A percentile compares a stretch with the other conserved stretches of the same genome.
phyloP scores from a whole-genome alignment of 2,113 vertebrate species.

The Phalacrocorax aristotelis region DNA sequence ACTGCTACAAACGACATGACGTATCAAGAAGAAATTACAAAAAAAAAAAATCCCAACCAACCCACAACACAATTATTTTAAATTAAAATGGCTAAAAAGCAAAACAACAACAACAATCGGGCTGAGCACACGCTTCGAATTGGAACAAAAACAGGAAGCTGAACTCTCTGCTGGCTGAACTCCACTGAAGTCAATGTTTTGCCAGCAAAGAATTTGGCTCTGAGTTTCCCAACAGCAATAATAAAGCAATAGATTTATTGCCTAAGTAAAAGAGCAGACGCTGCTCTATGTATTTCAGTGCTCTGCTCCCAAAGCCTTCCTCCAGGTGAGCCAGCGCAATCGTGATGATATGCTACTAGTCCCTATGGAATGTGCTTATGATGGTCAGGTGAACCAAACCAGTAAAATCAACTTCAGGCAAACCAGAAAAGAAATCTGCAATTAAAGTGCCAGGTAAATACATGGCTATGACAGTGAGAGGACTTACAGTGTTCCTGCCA shows the following conservation, averaged over 20 bases:
- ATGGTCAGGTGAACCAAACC: background rate
- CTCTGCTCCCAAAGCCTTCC: background rate
- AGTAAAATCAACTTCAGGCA: background rate
- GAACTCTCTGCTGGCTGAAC: constrained; percentile 32
- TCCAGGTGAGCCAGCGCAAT: background rate
- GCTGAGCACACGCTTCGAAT: background rate
- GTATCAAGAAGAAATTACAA: background rate
- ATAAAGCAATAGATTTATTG: constrained; percentile 48
- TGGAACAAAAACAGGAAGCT: constrained; percentile 61
- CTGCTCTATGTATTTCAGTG: background rate
- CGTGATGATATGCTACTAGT: background rate
- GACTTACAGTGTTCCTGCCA: background rate
- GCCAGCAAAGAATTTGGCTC: constrained; percentile 50
- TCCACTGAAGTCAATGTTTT: constrained; percentile 2
- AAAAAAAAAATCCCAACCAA: background rate
- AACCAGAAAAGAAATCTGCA: background rate
- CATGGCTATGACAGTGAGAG: background rate
- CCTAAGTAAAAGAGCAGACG: constrained; percentile 39
- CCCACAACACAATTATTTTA: constrained; percentile 30
- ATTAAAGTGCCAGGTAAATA: background rate
- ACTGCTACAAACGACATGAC: background rate
- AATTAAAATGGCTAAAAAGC: constrained; percentile 35
- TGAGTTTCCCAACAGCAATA: constrained; percentile 22
- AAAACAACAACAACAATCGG: background rate
- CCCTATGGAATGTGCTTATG: background rate